These are phyloP conservation scores for Meteorus cinctellus DNA, from an alignment of 2,888 invertebrate genomes.

Conservation along the genomic window DNA sequence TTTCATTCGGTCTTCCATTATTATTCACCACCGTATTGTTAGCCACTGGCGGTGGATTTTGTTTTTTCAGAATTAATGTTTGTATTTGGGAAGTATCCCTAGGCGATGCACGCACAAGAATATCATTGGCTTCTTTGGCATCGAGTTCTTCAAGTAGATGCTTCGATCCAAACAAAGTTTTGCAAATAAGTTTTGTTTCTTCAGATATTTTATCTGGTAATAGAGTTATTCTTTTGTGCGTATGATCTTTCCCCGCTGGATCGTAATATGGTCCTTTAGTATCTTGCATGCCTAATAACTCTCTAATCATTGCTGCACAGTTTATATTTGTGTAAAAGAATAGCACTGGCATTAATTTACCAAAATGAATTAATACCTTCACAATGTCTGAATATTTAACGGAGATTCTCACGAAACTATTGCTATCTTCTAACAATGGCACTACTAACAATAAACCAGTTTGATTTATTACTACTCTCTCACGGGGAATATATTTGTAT, in stretches of 20 bases:
- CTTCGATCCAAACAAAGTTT: conserved; percentile 77
- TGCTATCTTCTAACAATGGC: conserved; percentile 71
- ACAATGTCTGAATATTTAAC: conserved; percentile 83
- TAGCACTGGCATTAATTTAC: conserved; percentile 83
- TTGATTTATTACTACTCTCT: conserved; percentile 78
- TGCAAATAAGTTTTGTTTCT: conserved; percentile 79
- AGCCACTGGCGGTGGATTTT: conserved; percentile 48
- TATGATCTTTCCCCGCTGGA: conserved; percentile 77
- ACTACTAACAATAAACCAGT: conserved; percentile 73
- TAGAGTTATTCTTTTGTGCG: conserved; percentile 84
- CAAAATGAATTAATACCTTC: conserved; percentile 85
- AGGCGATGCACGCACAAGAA: conserved; percentile 84
- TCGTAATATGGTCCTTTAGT: conserved; percentile 74
- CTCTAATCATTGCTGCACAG: conserved; percentile 82
- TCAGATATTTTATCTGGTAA: conserved; percentile 82
- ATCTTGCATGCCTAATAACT: conserved; percentile 81
- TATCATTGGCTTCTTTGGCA: conserved; percentile 86
- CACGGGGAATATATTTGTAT: conserved; percentile 84
- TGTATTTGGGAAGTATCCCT: conserved; percentile 72
- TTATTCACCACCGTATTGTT: conserved; percentile 52
- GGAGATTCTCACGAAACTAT: conserved; percentile 76
- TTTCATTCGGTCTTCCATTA: conserved; percentile 64
- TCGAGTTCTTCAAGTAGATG: conserved; percentile 81
- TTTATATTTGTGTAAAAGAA: conserved; percentile 85
- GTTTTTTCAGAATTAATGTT: conserved; percentile 44